Evolutionary conservation across 2,113 vertebrate species (phyloP).

Genomic region (Pleuronectes platessa): DNA sequence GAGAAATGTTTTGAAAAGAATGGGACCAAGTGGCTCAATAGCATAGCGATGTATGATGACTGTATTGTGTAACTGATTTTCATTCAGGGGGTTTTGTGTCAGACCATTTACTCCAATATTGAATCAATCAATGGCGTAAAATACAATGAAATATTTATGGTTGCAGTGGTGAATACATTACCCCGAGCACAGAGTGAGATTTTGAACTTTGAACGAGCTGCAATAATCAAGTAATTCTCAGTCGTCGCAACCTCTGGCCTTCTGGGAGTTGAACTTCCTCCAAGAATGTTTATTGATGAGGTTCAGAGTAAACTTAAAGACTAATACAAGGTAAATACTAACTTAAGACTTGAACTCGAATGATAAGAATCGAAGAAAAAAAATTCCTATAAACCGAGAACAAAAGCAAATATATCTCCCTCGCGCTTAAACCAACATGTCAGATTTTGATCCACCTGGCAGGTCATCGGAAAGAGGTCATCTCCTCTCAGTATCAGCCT

Average conservation of each 20-base stretch:
- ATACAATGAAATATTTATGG: constrained; percentile 78
- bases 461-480: constrained; percentile 62
- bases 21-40: constrained; percentile 49
- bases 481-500: constrained; percentile 52
- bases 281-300: not conserved
- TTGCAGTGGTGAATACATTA: constrained; percentile 71
- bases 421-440: constrained; percentile 35
- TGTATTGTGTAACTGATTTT: constrained; percentile 64
- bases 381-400: no score
- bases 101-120: constrained; percentile 66
- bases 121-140: constrained; percentile 72
- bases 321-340: no score
- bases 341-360: no score
- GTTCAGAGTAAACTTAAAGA: not conserved
- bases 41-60: constrained; percentile 71
- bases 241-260: not conserved
- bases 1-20: constrained; percentile 79
- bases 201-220: constrained; percentile 38
- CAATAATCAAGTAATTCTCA: constrained; percentile 36
- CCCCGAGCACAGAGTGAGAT: constrained; percentile 18
- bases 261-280: no score
- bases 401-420: constrained; percentile 26
- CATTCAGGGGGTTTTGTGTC: constrained; percentile 60
- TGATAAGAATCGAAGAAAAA: no score
- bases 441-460: constrained; percentile 54